Conservation (phyloP, 2,113 vertebrate genomes). For the Perca schrenkii region DNA sequence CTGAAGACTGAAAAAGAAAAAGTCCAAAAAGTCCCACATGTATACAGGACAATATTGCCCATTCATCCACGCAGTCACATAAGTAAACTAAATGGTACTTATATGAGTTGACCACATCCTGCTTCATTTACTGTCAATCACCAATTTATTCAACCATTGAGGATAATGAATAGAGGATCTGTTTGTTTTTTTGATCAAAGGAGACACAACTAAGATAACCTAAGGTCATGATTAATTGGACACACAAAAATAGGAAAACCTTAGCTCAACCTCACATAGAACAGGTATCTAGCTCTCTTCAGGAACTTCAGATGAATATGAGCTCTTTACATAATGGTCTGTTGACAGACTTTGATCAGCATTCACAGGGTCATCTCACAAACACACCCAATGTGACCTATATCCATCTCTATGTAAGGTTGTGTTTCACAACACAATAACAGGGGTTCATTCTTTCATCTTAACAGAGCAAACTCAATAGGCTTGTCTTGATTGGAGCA, state of each 20-base stretch:
- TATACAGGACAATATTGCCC: neutral
- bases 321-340: conserved; percentile 26
- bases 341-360: conserved; percentile 73
- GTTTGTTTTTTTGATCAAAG: conserved; percentile 7
- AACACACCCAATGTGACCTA: conserved; percentile 45
- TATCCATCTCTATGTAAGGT: conserved; percentile 19
- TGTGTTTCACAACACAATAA: conserved; percentile 31
- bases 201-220: conserved; percentile 19
- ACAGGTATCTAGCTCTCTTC: neutral
- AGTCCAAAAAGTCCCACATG: neutral
- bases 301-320: conserved; percentile 19
- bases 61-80: neutral
- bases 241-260: conserved; percentile 28
- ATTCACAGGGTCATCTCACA: conserved; percentile 34
- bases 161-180: conserved; percentile 14
- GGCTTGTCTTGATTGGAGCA: conserved; percentile 37
- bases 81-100: neutral
- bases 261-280: conserved; percentile 43
- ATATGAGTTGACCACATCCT: neutral
- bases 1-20: conserved; percentile 3
- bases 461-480: neutral
- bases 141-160: conserved; percentile 10
- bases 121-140: conserved; percentile 37
- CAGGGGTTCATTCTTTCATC: conserved; percentile 37
- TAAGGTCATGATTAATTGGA: conserved; percentile 14